These are phyloP conservation scores for Thumatha senex DNA, from an alignment of 2,888 invertebrate genomes.

Conservation along the genomic window DNA sequence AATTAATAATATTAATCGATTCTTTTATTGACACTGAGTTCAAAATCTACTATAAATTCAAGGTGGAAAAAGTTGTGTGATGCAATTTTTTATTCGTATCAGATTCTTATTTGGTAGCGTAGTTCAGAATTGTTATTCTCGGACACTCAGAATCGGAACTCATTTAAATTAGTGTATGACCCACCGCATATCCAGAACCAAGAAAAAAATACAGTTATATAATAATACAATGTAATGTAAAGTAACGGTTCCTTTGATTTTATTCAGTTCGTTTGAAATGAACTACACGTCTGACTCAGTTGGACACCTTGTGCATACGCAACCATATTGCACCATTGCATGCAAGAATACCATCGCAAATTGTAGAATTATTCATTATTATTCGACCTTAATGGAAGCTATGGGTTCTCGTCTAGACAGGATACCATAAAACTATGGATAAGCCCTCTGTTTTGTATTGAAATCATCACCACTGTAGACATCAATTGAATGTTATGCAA, in stretches of 20 bases:
- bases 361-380: slow-evolving; percentile 61
- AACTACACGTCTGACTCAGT: slow-evolving; percentile 46
- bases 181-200: slow-evolving; percentile 25
- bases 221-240: slow-evolving; percentile 42
- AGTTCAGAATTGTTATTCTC: no score
- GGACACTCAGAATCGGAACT: slow-evolving; percentile 1
- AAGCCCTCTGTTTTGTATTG: slow-evolving; percentile 33
- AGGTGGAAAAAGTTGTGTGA: no score
- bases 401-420: slow-evolving; percentile 41
- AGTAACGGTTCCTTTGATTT: slow-evolving; percentile 43
- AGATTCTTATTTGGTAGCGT: no score
- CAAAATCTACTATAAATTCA: no score
- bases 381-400: slow-evolving; percentile 44
- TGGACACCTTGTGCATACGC: slow-evolving; percentile 48
- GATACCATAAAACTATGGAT: slow-evolving; percentile 40
- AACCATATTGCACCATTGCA: slow-evolving; percentile 49
- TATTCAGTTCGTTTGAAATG: slow-evolving; percentile 42
- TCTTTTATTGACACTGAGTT: no score
- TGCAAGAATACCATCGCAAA: slow-evolving; percentile 53
- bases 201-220: slow-evolving; percentile 52
- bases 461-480: slow-evolving; percentile 30
- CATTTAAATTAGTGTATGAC: slow-evolving; percentile 28
- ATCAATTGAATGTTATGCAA: slow-evolving; percentile 28
- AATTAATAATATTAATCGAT: no score
- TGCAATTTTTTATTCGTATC: no score